Evolutionary conservation across 2,888 invertebrate species (phyloP).

Genomic region (Orgyia antiqua): DNA sequence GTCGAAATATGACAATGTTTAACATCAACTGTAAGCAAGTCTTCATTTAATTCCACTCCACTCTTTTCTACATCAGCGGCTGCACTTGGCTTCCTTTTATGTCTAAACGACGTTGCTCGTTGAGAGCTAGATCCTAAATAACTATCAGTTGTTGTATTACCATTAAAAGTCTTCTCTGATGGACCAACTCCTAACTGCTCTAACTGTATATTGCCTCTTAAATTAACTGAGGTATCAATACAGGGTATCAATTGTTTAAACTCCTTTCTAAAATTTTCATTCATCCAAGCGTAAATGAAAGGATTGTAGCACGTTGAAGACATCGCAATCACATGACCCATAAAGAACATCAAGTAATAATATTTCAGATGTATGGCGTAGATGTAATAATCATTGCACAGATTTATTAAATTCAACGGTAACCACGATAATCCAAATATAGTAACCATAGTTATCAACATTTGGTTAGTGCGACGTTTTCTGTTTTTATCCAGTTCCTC

Average conservation of each 20-base stretch:
- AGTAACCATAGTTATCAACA: constrained; percentile 98
- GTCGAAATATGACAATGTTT: constrained; percentile 73
- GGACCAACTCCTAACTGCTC: constrained; percentile 78
- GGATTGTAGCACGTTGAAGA: constrained; percentile 98
- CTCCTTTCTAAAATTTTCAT: constrained; percentile 96
- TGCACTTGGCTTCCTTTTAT: constrained; percentile 77
- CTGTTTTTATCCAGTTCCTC: constrained; percentile 94
- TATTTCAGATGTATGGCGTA: constrained; percentile 87
- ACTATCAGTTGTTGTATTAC: constrained; percentile 84
- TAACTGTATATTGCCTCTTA: constrained; percentile 58
- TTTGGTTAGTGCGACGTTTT: constrained; percentile 94
- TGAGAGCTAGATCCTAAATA: constrained; percentile 78
- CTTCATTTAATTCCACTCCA: constrained; percentile 69
- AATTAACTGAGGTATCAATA: constrained; percentile 72
- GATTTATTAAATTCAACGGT: constrained; percentile 93
- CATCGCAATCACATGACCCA: constrained; percentile 95
- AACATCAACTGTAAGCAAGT: constrained; percentile 61
- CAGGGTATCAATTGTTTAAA: constrained; percentile 88
- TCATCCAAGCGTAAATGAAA: constrained; percentile 98
- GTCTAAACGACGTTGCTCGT: constrained; percentile 70
- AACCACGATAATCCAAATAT: constrained; percentile 98
- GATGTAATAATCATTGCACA: constrained; percentile 89
- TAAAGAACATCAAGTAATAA: constrained; percentile 93
- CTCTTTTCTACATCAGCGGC: constrained; percentile 80
- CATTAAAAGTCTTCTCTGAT: constrained; percentile 84